Base-by-base conservation (phyloP, 2,888 invertebrate genomes). In the Drosophila kambysellisi region DNA sequence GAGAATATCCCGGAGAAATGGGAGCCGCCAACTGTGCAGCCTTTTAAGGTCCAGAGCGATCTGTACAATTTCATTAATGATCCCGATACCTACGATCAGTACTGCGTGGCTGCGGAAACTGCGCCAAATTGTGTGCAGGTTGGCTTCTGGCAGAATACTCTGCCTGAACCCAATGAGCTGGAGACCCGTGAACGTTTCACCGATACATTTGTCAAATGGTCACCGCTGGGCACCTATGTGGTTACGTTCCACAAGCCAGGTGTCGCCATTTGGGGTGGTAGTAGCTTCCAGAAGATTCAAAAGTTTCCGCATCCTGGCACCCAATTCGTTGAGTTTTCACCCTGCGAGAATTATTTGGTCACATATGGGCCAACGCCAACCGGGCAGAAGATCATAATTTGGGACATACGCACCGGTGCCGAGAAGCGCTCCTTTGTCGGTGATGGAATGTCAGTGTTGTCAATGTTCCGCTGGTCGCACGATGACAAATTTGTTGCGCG, bases 181-280 rank as follows among this genome's bases (percentile, higher is more conserved):
- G 97, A 98, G 93, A 96, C 98, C 83, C 95, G 99, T 93, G 95
- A 95, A 70, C 95, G 97, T 83, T 99, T 99, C 97, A 99, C 99
- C 1, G 99, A 99, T 91, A 98, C 98, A 0, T 98, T 98, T 86
- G 97, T 99, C 2, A 96, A 97, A 84, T 99, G 99, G 99, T 99
- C 99, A 2, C 99, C 99, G 0, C 94, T 98, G 46, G 99, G 99
- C 53, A 99, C 99, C 0, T 99, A 98, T 93, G 94, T 99, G 81
- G 96, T 99, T 0, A 99, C 99, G 0, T 98, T 99, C 94, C 99
- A 99, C 92, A 96, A 96, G 93, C 95, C 97, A 76, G 99, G 99
- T 65, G 98, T 99, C 58, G 98, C 98, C 0, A 94, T 99, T 53
- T 99, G 99, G 99, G 99, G 98, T 25, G 99, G 99, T 0, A 97